Evolutionary conservation across 2,888 invertebrate species (phyloP), one percentile per base, ranked within the genome.

Genomic region (Temnothorax unifasciatus): DNA sequence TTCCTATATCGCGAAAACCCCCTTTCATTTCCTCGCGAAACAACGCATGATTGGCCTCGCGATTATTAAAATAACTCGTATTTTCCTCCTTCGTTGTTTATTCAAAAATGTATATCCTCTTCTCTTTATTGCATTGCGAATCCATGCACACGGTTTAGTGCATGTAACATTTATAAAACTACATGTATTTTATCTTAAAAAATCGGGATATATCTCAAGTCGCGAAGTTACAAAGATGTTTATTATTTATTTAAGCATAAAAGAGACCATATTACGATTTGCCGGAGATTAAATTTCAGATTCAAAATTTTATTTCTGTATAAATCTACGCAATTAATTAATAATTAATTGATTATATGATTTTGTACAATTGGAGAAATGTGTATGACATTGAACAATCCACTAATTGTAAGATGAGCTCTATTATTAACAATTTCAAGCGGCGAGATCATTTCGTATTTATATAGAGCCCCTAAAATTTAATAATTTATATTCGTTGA

Each of bases 31-130:
- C 25, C 25, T 38, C 59, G 79, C 21, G 5, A 9, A 47, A 13
- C 38, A 25, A 81, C 38, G 71, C 79, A 38, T 61, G 79, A 71
- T 71, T 71, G 71, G 71, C 25, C 71, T 3, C 25, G 59, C 59
- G 13, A 34, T 79, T 69, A 69, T 79, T 71, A 18, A 71, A 79
- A 59, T 41, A 41, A 59, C 25, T 13, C 54, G 25, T 29, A 47
- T 47, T 34, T 38, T 18, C 2, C 15, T 15, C 9, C 8, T 29
- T 6, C n/a, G 5, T 47, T 74, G 34, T 47, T n/a, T 44, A 21
- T 18, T 21, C 2, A 5, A 15, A 34, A 63, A 21, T 64, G 2
- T 38, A 68, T 18, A 29, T 29, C 29, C 29, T 29, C 4, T 18
- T 25, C 8, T 47, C n/a, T 29, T 21, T 21, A 66, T 66, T 34